phyloP scores from a whole-genome alignment of 2,888 invertebrate species.

The Machimus rusticus region DNA sequence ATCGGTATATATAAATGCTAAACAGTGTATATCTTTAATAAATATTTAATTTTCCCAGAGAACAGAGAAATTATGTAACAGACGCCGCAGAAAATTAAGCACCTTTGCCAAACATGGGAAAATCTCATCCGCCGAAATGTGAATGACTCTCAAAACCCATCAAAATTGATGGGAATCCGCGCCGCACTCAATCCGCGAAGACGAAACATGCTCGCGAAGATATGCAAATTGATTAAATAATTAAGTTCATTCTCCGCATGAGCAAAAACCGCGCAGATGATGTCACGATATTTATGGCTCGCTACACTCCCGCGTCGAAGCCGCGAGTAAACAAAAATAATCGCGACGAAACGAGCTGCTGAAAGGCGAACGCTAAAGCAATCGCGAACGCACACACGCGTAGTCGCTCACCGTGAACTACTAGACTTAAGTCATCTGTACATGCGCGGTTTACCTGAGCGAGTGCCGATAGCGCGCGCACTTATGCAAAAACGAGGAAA shows the following conservation, averaged over 20 bases:
- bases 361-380: neutral
- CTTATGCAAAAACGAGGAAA: neutral
- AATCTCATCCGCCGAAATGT: neutral
- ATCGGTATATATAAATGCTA: neutral
- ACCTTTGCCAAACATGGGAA: neutral
- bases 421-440: slow-evolving; percentile 5
- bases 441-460: neutral
- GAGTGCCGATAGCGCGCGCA: neutral
- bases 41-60: neutral
- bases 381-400: neutral
- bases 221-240: slow-evolving; percentile 15
- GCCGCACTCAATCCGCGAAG: neutral
- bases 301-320: neutral
- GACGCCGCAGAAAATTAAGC: neutral
- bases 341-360: neutral
- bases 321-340: neutral
- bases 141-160: neutral
- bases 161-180: neutral
- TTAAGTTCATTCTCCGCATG: neutral
- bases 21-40: neutral
- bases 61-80: neutral
- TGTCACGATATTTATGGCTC: slow-evolving; percentile 13
- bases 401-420: neutral
- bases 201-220: neutral
- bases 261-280: neutral